Conservation (phyloP, 2,113 vertebrate species). For the Scolopax mira region DNA sequence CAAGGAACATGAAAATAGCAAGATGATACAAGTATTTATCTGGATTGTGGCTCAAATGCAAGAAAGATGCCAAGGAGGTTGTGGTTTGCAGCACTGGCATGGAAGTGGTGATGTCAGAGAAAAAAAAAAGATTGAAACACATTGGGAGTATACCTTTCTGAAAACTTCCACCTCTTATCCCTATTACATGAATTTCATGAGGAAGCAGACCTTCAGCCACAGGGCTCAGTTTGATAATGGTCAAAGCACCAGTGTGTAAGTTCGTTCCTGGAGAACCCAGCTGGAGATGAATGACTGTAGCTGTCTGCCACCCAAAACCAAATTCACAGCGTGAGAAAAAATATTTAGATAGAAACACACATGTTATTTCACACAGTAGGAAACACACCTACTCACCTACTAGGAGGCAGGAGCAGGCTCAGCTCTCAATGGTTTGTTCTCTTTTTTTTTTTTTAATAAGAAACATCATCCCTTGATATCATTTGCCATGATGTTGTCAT, state of each 20-base stretch:
- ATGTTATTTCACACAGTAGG: not conserved
- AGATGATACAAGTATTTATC: not conserved
- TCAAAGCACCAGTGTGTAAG: not conserved
- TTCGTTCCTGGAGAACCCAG: not conserved
- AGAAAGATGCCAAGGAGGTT: not conserved
- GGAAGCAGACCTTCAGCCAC: not conserved
- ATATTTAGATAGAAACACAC: not conserved
- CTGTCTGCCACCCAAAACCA: not conserved
- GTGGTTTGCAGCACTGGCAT: not conserved
- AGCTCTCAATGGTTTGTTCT: not conserved
- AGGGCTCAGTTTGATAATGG: not conserved
- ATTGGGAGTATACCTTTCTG: not conserved
- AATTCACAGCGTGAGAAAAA: not conserved
- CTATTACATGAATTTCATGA: not conserved
- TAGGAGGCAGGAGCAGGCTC: not conserved
- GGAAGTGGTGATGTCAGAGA: not conserved
- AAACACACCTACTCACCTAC: not conserved
- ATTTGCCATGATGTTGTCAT: not conserved
- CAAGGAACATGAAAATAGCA: not conserved
- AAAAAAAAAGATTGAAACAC: not conserved
- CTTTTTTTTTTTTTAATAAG: not conserved
- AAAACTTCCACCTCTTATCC: not conserved
- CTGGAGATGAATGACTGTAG: not conserved
- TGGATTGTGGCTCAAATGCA: not conserved
- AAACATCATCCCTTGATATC: not conserved